Evolutionary conservation across 2,888 invertebrate genomes (phyloP).

Genomic region (Cremastinae sp.): DNA sequence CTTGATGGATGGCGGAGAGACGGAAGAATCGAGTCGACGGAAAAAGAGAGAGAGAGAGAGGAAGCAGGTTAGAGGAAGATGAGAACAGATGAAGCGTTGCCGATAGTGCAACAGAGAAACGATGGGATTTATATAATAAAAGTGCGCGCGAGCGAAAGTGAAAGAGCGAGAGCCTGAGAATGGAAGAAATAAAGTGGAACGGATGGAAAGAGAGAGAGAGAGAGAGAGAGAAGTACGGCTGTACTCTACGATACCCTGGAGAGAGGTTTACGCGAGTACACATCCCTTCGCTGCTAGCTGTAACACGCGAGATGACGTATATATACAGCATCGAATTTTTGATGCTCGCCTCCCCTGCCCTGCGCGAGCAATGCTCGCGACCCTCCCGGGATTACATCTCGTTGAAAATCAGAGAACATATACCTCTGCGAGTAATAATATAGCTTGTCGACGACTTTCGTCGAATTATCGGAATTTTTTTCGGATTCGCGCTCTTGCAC

Average conservation of each 20-base stretch:
- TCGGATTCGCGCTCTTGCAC: not conserved
- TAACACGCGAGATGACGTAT: constrained; percentile 76
- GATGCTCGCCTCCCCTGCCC: constrained; percentile 72
- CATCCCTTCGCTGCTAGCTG: constrained; percentile 62
- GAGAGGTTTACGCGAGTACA: constrained; percentile 75
- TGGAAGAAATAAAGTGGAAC: constrained; percentile 43
- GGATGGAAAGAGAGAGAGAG: constrained; percentile 35
- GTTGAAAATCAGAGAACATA: constrained; percentile 66
- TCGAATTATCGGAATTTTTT: not conserved
- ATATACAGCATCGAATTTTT: constrained; percentile 71
- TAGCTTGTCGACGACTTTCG: constrained; percentile 1
- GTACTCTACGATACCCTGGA: constrained; percentile 74
- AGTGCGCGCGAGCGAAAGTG: constrained; percentile 59
- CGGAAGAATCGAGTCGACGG: constrained; percentile 54
- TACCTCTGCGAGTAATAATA: constrained; percentile 60
- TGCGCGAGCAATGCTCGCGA: constrained; percentile 60
- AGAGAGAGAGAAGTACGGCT: constrained; percentile 57
- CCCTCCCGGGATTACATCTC: constrained; percentile 64
- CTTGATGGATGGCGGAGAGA: constrained; percentile 53
- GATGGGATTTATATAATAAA: constrained; percentile 52
- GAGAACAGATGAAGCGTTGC: constrained; percentile 41
- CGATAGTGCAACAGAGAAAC: constrained; percentile 51
- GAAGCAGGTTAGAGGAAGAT: constrained; percentile 23
- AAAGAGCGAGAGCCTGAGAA: constrained; percentile 56
- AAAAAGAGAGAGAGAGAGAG: constrained; percentile 42